A percentile compares a stretch with the other conserved stretches of the same genome.
Evolutionary conservation across 2,888 invertebrate genomes (phyloP).

Genomic region (Leptarthrus brevirostris): DNA sequence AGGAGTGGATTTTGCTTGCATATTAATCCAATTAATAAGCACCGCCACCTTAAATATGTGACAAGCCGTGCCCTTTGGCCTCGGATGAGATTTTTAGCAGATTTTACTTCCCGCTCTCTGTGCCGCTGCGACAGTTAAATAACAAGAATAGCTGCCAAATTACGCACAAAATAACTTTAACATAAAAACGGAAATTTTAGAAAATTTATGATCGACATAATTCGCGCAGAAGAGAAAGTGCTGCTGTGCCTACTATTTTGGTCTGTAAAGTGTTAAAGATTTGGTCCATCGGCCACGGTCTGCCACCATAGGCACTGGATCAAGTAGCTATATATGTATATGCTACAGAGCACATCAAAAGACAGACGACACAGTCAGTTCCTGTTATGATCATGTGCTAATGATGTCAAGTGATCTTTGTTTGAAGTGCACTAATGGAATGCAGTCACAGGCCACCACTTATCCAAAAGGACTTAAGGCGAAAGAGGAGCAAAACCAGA

Average conservation of each 20-base stretch:
- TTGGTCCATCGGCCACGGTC: too few species aligned
- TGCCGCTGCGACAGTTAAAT: background rate
- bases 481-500: conserved; percentile 35
- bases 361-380: conserved; percentile 11
- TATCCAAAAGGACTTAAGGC: conserved; percentile 15
- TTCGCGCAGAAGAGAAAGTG: background rate
- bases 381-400: conserved; percentile 38
- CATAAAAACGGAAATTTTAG: background rate
- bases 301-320: too few species aligned
- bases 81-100: conserved; percentile 5
- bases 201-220: background rate
- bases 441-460: conserved; percentile 38
- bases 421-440: conserved; percentile 42
- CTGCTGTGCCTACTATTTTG: background rate
- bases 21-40: conserved; percentile 32
- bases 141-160: background rate
- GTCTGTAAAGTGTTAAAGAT: background rate
- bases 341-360: too few species aligned
- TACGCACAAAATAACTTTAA: too few species aligned
- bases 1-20: background rate
- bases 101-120: conserved; percentile 17
- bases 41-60: conserved; percentile 16
- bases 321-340: too few species aligned
- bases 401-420: conserved; percentile 44
- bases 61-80: conserved; percentile 23